A percentile compares a stretch with the other conserved stretches of the same genome.
Evolutionary conservation across 2,797 vertebrate genomes (phyloP).

Genomic region (Pseudochromis fuscus): DNA sequence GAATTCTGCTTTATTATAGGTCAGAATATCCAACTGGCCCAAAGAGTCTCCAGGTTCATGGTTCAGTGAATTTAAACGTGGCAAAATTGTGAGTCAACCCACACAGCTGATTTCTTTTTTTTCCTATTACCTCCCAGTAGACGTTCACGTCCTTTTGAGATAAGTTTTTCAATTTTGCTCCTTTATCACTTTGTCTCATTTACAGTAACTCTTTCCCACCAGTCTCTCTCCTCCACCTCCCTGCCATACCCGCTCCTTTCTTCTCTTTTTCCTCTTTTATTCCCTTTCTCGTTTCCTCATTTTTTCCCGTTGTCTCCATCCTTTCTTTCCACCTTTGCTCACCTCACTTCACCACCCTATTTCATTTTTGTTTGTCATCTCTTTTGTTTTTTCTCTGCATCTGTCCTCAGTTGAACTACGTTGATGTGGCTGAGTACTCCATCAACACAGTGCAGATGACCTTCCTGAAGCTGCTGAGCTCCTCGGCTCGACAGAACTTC

Average conservation of each 20-base stretch:
- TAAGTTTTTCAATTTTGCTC: constrained; percentile 33
- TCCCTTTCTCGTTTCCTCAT: background rate
- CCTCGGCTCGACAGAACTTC: constrained; percentile 96
- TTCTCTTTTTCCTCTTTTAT: background rate
- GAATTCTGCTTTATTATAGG: constrained; percentile 77
- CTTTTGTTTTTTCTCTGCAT: background rate
- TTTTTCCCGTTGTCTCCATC: background rate
- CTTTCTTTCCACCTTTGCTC: background rate
- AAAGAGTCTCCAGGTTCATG: constrained; percentile 96
- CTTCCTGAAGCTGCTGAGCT: constrained; percentile 97
- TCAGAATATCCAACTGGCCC: constrained; percentile 97
- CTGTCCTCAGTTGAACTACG: constrained; percentile 90
- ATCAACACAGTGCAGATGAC: constrained; percentile 98
- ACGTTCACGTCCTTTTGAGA: constrained; percentile 21
- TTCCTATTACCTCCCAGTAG: constrained; percentile 18
- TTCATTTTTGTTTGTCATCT: no score
- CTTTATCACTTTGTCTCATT: constrained; percentile 40
- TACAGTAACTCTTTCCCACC: constrained; percentile 17
- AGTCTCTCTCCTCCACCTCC: constrained; percentile 4
- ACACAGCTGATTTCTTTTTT: background rate
- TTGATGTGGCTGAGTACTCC: constrained; percentile 89
- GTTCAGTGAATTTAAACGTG: constrained; percentile 99
- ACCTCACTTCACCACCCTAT: background rate
- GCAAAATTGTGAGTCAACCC: constrained; percentile 93
- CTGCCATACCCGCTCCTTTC: background rate